Evolutionary conservation across 2,113 vertebrate species (phyloP).

Genomic region (Enhydra lutris): DNA sequence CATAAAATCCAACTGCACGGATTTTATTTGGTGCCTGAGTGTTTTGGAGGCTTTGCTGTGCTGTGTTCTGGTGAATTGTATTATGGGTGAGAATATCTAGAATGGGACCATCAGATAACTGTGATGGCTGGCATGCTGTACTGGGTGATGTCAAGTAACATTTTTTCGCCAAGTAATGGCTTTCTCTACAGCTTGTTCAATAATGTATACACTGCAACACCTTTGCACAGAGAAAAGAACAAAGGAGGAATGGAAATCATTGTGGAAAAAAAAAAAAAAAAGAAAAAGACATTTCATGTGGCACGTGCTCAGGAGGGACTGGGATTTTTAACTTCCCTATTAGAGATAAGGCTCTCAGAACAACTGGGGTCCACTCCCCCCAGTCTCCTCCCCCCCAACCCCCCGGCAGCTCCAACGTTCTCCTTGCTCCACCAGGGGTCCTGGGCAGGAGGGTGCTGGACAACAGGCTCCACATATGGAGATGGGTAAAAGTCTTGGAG

Average conservation of each 20-base stretch:
- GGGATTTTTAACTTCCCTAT: neutral
- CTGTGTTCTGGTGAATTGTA: neutral
- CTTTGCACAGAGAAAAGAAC: neutral
- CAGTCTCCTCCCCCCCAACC: neutral
- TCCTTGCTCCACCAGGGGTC: neutral
- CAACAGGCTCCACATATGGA: neutral
- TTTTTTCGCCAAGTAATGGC: neutral
- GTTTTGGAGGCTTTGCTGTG: neutral
- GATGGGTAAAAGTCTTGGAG: neutral
- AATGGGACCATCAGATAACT: neutral
- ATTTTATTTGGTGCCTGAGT: neutral
- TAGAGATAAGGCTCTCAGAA: neutral
- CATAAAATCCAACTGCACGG: neutral
- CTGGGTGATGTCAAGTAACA: neutral
- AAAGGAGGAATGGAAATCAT: neutral
- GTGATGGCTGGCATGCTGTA: neutral
- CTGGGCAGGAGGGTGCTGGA: no score
- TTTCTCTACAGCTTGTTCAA: conserved; percentile 11
- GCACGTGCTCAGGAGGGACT: neutral
- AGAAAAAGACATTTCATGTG: neutral
- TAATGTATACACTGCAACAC: conserved; percentile 13
- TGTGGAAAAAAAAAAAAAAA: neutral
- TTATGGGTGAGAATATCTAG: neutral
- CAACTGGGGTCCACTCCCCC: neutral
- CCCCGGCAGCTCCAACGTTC: rapidly evolving